Percentiles rank a stretch among this genome's conserved stretches.
Conservation (phyloP, 2,888 invertebrate species). For the Drosophila acutilabella region DNA sequence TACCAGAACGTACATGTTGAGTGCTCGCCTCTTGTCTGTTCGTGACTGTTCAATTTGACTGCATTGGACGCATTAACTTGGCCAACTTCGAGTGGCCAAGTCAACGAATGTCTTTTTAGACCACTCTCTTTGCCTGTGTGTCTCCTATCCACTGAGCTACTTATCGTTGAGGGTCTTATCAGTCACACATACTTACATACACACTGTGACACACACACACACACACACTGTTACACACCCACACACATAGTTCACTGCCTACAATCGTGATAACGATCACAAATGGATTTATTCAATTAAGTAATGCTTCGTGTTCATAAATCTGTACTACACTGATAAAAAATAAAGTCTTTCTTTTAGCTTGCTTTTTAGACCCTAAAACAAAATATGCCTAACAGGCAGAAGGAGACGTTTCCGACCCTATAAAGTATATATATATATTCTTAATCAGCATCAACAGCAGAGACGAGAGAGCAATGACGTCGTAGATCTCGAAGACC, state of each 20-base stretch:
- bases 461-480: no score
- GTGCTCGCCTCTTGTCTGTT: slow-evolving; percentile 29
- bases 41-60: slow-evolving; percentile 47
- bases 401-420: no score
- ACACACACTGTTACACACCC: background rate
- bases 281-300: slow-evolving; percentile 21
- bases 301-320: slow-evolving; percentile 38
- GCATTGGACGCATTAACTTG: slow-evolving; percentile 9
- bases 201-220: background rate
- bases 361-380: no score
- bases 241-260: background rate
- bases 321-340: slow-evolving; percentile 24
- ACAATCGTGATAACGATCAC: slow-evolving; percentile 7
- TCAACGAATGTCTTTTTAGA: background rate
- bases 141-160: background rate
- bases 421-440: no score
- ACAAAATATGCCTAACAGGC: no score
- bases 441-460: no score
- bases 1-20: slow-evolving; percentile 59
- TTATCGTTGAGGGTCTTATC: slow-evolving; percentile 4
- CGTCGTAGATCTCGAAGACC: no score
- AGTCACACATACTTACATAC: background rate
- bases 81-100: slow-evolving; percentile 23
- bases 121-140: background rate
- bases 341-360: no score